Percentiles rank a stretch among this genome's conserved stretches.
These are phyloP conservation scores for Festucalex cinctus DNA, from an alignment of 2,113 vertebrate genomes.

Conservation along the genomic window DNA sequence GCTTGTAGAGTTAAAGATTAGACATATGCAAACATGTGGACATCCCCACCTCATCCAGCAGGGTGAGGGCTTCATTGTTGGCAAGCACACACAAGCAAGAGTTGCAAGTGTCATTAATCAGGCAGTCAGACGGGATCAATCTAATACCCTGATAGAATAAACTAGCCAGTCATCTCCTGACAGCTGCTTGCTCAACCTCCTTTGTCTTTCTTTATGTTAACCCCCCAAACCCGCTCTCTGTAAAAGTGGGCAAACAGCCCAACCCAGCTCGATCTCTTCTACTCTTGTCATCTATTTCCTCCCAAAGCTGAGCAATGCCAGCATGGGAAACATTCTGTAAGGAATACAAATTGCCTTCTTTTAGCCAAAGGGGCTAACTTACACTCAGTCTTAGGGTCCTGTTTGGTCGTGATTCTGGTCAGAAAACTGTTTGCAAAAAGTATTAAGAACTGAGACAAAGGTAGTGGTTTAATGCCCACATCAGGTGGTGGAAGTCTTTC, in stretches of 20 bases:
- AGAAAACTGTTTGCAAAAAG: neutral
- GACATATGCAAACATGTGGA: slow-evolving; percentile 41
- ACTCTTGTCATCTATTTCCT: slow-evolving; percentile 24
- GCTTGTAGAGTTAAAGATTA: slow-evolving; percentile 62
- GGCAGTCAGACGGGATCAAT: slow-evolving; percentile 23
- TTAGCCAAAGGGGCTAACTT: neutral
- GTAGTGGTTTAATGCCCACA: neutral
- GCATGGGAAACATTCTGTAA: slow-evolving; percentile 10
- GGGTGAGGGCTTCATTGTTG: neutral
- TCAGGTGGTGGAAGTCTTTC: slow-evolving; percentile 8
- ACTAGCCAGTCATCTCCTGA: slow-evolving; percentile 35
- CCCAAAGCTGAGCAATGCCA: slow-evolving; percentile 11
- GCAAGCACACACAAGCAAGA: slow-evolving; percentile 18
- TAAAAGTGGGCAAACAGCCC: slow-evolving; percentile 34
- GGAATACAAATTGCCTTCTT: slow-evolving; percentile 18
- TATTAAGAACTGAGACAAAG: neutral
- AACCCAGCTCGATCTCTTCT: slow-evolving; percentile 14
- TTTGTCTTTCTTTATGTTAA: slow-evolving; percentile 2
- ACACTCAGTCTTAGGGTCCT: neutral
- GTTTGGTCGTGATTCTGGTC: neutral
- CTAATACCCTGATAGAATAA: slow-evolving; percentile 32
- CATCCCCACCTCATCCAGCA: slow-evolving; percentile 36
- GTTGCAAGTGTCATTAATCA: slow-evolving; percentile 24
- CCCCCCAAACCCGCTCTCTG: neutral
- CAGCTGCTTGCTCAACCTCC: slow-evolving; percentile 32